phyloP scores from a whole-genome alignment of 2,113 vertebrate genomes.

The Barbus barbus region DNA sequence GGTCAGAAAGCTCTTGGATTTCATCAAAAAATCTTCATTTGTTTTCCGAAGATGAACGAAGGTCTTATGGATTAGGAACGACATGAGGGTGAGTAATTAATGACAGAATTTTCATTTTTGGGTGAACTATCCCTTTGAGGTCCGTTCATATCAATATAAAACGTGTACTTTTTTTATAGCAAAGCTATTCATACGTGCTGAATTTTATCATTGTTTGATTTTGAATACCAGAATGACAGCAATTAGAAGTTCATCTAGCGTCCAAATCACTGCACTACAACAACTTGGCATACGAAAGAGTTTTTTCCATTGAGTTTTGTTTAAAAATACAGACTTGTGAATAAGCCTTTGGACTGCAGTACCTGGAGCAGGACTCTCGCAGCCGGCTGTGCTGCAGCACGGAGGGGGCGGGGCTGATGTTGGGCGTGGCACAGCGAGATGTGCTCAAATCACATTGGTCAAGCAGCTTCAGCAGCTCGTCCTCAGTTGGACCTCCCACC shows the following conservation, averaged over 20 bases:
- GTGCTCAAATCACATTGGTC: conserved; percentile 97
- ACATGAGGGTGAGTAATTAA: too few relatives aligned
- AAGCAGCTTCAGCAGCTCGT: conserved; percentile 91
- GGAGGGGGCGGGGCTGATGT: conserved; percentile 94
- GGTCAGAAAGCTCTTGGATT: too few relatives aligned
- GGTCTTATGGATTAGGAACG: too few relatives aligned
- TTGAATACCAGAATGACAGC: not conserved
- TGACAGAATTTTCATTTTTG: too few relatives aligned
- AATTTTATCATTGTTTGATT: not conserved
- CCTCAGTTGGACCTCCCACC: conserved; percentile 90
- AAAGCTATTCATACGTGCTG: not conserved
- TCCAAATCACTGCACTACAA: not conserved
- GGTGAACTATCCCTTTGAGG: not conserved
- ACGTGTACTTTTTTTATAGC: not conserved
- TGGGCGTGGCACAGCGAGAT: conserved; percentile 94
- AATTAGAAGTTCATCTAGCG: not conserved
- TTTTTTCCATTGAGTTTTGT: too few relatives aligned
- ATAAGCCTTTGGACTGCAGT: not conserved
- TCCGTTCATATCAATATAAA: not conserved
- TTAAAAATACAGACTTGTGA: not conserved
- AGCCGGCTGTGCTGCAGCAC: conserved; percentile 90
- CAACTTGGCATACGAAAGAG: not conserved
- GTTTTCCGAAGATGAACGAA: too few relatives aligned
- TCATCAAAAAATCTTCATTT: too few relatives aligned
- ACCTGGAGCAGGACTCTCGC: conserved; percentile 93